Evolutionary conservation across 2,888 invertebrate species (phyloP).

Genomic region (Trichogramma evanescens): DNA sequence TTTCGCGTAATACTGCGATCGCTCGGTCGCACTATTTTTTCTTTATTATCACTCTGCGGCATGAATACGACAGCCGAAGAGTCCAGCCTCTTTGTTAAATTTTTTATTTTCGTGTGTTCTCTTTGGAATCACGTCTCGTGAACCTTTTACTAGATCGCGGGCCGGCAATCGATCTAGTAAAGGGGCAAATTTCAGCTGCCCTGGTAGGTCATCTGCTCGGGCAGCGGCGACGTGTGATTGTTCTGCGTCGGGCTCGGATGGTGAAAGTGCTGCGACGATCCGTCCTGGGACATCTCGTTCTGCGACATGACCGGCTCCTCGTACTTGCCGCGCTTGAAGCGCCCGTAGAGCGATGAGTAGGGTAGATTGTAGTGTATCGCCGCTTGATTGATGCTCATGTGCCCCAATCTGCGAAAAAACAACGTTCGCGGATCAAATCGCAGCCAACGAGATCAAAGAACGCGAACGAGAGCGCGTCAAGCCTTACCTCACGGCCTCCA

Average conservation of each 20-base stretch:
- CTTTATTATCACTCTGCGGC: too few species aligned
- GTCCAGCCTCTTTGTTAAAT: not conserved
- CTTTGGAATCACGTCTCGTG: constrained; percentile 1
- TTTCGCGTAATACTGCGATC: too few species aligned
- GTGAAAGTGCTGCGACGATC: constrained; percentile 43
- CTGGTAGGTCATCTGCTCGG: constrained; percentile 47
- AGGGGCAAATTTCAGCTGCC: constrained; percentile 48
- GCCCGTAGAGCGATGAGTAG: constrained; percentile 81
- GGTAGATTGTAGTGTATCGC: constrained; percentile 87
- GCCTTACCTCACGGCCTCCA: constrained; percentile 75
- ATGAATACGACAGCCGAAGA: too few species aligned
- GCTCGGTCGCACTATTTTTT: too few species aligned
- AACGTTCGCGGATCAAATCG: not conserved
- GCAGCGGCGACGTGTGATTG: constrained; percentile 44
- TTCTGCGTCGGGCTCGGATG: constrained; percentile 45
- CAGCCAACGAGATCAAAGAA: not conserved
- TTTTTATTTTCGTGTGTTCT: not conserved
- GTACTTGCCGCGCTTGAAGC: constrained; percentile 82
- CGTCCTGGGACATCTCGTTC: constrained; percentile 45
- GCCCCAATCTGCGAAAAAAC: constrained; percentile 61
- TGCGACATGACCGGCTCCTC: constrained; percentile 49
- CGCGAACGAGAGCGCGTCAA: not conserved
- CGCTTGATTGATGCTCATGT: constrained; percentile 90
- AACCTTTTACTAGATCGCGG: constrained; percentile 16
- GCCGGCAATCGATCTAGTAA: constrained; percentile 34